Conservation (phyloP, 1,140 invertebrate species). For the Temnothorax nylanderi region DNA sequence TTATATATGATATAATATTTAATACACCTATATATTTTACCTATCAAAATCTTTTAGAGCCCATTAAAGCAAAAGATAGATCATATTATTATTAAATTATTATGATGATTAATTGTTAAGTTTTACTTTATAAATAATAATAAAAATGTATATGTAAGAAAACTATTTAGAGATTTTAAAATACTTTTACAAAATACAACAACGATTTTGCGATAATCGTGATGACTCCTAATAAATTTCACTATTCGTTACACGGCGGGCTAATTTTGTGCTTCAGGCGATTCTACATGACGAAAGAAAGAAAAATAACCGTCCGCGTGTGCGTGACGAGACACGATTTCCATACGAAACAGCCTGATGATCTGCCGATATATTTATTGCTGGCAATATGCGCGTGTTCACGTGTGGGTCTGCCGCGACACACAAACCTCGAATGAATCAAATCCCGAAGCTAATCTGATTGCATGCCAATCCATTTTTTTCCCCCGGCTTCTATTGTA, state of each 20-base stretch:
- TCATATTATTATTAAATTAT: neutral
- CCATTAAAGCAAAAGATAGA: neutral
- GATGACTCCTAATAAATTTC: neutral
- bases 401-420: conserved; percentile 2
- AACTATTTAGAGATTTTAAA: neutral
- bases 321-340: conserved; percentile 48
- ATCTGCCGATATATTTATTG: conserved; percentile 60
- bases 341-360: conserved; percentile 30
- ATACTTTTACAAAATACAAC: neutral
- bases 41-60: neutral
- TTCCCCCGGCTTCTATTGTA: conserved; percentile 29
- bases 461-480: conserved; percentile 61
- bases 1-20: neutral
- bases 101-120: neutral
- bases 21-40: neutral
- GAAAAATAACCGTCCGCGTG: conserved; percentile 39
- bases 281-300: conserved; percentile 13
- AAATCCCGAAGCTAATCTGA: conserved; percentile 60
- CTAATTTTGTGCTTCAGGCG: neutral
- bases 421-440: conserved; percentile 52
- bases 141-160: neutral
- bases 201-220: neutral
- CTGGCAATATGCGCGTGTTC: conserved; percentile 33
- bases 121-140: neutral
- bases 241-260: neutral